Evolutionary conservation across 37 sponge, comb jelly and placozoan species (phyloP), one percentile per base, ranked within the genome.

Genomic region (Halisarca cf. caerulea): DNA sequence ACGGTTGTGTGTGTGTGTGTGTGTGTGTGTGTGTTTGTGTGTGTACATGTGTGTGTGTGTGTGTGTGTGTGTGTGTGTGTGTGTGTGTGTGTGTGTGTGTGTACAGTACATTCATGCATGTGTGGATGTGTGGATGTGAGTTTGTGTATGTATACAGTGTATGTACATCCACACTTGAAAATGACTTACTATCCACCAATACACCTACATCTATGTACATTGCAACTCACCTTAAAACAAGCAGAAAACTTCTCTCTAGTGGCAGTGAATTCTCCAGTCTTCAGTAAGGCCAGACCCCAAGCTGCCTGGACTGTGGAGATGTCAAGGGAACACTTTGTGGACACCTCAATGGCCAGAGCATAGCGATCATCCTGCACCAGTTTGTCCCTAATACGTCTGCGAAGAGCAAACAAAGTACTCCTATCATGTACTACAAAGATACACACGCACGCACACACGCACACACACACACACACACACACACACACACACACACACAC

Each of bases 261-360:
- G 0, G 57, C 84, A 0, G 80, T n/a, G 44, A 92, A 96, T 58
- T 94, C 84, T 40, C 99, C 99, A 33, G 82, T 81, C 61, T 87
- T 88, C 34, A 99, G 86, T 40, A 90, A 93, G 25, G 92, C 90
- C 86, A 95, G 83, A 15, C 95, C 99, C 99, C 99, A 99, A 6
- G 95, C 83, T 3, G 81, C 54, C 94, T 94, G 93, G 23, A 99
- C 95, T 0, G 84, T 62, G 28, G 34, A 57, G 0, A 93, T 89
- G 84, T 99, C 99, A 74, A 97, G 84, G 61, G 86, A 59, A 60
- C 95, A 95, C 78, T 97, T 97, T 59, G 98, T 97, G 45, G 93
- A 92, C 18, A 95, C 87, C 78, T 97, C 98, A 85, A 94, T 87
- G 28, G 98, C 98, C 78, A 97, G 91, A 7, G 41, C 25, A 71